A percentile compares a stretch with the other conserved stretches of the same genome.
phyloP scores from a whole-genome alignment of 2,797 vertebrate species.

The Mormyrops boulengeri region DNA sequence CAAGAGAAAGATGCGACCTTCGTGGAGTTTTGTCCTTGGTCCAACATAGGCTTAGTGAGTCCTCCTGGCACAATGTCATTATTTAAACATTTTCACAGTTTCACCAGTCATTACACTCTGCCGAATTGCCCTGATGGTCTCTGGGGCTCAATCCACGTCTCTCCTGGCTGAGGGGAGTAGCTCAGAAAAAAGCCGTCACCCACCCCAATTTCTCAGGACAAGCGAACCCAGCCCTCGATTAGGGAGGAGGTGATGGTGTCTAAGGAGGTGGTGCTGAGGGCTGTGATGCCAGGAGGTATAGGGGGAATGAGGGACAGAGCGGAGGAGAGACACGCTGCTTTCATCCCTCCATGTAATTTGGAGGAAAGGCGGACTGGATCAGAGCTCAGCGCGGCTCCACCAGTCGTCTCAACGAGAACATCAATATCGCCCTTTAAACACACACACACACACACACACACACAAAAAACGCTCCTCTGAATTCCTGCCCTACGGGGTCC shows the following conservation, averaged over 20 bases:
- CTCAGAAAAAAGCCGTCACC: conserved; percentile 55
- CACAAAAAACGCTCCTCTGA: not conserved
- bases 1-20: not conserved
- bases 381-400: conserved; percentile 44
- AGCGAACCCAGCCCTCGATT: conserved; percentile 69
- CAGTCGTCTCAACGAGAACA: conserved; percentile 50
- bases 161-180: conserved; percentile 46
- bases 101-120: conserved; percentile 64
- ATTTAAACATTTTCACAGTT: conserved; percentile 66
- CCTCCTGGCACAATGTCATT: conserved; percentile 45
- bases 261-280: not conserved
- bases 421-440: conserved; percentile 48
- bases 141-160: conserved; percentile 61
- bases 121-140: conserved; percentile 51
- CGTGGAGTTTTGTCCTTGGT: conserved; percentile 25
- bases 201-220: conserved; percentile 71
- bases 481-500: not conserved
- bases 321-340: conserved; percentile 39
- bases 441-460: not conserved
- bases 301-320: conserved; percentile 16
- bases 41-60: conserved; percentile 48
- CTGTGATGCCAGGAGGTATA: not conserved
- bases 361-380: conserved; percentile 60
- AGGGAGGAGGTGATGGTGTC: conserved; percentile 47
- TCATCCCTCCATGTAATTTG: conserved; percentile 59